Evolutionary conservation across 2,797 vertebrate species (phyloP), one percentile per base, ranked within the genome.

Genomic region (Miichthys miiuy): DNA sequence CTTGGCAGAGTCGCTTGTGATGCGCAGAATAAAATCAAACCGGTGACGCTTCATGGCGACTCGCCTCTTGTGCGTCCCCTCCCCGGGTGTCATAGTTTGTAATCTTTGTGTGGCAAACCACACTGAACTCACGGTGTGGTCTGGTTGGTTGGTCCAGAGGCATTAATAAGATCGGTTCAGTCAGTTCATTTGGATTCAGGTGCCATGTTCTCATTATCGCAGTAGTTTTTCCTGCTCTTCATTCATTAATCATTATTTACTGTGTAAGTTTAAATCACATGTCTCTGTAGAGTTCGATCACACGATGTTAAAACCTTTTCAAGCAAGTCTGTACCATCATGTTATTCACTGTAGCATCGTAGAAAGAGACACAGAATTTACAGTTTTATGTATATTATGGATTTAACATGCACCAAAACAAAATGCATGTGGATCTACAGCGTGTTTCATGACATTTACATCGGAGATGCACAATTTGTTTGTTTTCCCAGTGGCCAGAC

Each of bases 11-110:
- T 38, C 34, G 34, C 8, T 9, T 38, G 34, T 38, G 34, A 38
- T 38, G 34, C 34, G 34, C 34, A 38, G 34, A 38, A 2, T 34
- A 9, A 34, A 38, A 38, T 38, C 34, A 38, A 9, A 38, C 34
- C 8, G 34, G 8, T 38, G 34, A 38, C 2, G 34, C 34, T 38
- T 38, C 34, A 8, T 38, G 34, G 34, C 34, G 8, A 38, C 34
- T 38, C 8, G 2, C 34, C 8, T 38, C 34, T 38, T 9, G 8
- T 38, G 34, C 34, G 8, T 38, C 34, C 8, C 34, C 34, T 38
- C 34, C 34, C 34, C 0, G 8, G 34, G 34, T 8, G 34, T 89
- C 57, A 93, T 94, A 93, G 95, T 88, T 96, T 96, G 95, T 96
- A 95, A 94, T 95, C 91, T 93, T 95, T 91, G 73, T 80, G 74